Evolutionary conservation across 2,113 vertebrate species (phyloP).

Genomic region (Lophochroa leadbeateri): DNA sequence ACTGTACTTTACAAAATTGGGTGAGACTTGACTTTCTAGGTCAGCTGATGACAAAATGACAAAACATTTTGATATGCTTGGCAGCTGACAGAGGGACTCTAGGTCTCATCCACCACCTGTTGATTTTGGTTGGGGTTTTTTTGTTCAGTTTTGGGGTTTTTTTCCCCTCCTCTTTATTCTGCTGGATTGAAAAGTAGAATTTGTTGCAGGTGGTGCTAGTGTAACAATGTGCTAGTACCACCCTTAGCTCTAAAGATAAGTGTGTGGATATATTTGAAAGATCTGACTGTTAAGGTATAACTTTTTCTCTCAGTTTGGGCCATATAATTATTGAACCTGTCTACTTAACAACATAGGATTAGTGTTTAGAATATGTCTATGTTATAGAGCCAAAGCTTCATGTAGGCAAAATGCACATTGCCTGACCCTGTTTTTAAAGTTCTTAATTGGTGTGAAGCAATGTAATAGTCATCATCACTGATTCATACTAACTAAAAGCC

Average conservation of each 20-base stretch:
- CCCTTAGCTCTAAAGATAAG: background rate
- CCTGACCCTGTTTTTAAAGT: background rate
- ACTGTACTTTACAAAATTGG: background rate
- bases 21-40: background rate
- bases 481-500: background rate
- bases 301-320: background rate
- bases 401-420: background rate
- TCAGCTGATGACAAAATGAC: background rate
- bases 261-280: background rate
- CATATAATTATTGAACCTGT: background rate
- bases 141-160: rapidly evolving
- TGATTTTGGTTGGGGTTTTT: background rate
- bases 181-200: background rate
- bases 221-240: background rate
- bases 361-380: background rate
- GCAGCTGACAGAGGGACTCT: background rate
- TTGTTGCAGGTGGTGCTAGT: background rate
- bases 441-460: background rate
- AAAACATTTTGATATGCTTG: background rate
- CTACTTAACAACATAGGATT: background rate
- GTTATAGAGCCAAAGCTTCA: background rate
- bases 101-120: background rate
- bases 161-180: background rate
- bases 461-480: background rate
- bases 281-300: background rate